Evolutionary conservation across 2,113 vertebrate species (phyloP).

Genomic region (Delphinapterus leucas): DNA sequence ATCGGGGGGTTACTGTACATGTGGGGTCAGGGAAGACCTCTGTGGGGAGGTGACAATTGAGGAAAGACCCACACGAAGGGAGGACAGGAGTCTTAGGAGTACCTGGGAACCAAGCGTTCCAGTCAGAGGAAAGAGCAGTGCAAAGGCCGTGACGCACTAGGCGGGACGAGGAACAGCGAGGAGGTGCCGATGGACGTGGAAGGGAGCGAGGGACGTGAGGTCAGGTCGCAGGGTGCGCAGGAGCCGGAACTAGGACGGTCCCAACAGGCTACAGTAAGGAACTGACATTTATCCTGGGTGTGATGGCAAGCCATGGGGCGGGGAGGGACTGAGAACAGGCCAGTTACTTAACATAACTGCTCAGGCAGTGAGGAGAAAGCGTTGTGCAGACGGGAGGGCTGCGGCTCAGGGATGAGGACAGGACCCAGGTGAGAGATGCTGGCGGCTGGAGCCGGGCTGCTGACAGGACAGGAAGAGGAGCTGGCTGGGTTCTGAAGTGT

Average conservation of each 20-base stretch:
- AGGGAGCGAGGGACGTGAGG: too few species aligned
- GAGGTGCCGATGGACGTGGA: rapidly evolving
- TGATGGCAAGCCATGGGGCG: not conserved
- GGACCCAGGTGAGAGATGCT: rapidly evolving
- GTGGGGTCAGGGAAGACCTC: not conserved
- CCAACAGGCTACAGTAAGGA: not conserved
- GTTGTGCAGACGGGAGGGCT: rapidly evolving
- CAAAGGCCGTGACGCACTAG: not conserved
- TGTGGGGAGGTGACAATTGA: not conserved
- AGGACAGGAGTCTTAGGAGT: not conserved
- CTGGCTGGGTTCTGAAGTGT: not conserved
- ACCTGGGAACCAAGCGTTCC: not conserved
- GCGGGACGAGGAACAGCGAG: not conserved
- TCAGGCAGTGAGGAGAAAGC: not conserved
- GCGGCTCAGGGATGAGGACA: not conserved
- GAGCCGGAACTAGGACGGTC: not conserved
- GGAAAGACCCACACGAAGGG: not conserved
- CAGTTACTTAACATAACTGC: not conserved
- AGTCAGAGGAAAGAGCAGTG: not conserved
- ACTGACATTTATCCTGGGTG: not conserved
- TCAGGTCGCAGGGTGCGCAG: too few species aligned
- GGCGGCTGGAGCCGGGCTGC: too few species aligned
- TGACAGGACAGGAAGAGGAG: not conserved
- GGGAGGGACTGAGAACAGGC: not conserved
- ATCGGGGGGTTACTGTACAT: not conserved